phyloP scores from a whole-genome alignment of 2,113 vertebrate genomes.

The Arizona elegans region DNA sequence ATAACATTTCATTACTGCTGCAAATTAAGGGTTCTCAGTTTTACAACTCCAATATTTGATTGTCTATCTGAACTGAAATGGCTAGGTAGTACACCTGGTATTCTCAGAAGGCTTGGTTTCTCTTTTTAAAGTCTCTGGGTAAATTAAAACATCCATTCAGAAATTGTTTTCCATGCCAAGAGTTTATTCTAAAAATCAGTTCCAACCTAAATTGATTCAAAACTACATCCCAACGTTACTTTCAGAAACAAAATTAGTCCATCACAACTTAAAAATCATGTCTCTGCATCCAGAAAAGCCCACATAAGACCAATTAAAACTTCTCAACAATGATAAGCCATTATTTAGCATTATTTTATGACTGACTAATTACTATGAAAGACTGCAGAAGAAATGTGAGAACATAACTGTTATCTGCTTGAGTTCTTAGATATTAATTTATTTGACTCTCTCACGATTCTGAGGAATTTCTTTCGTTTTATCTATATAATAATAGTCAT shows the following conservation, averaged over 20 bases:
- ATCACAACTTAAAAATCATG: neutral
- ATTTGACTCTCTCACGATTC: slow-evolving; percentile 42
- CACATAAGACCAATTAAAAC: neutral
- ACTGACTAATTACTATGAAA: neutral
- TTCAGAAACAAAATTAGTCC: neutral
- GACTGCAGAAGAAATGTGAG: neutral
- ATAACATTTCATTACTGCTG: neutral
- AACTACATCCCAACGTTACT: neutral
- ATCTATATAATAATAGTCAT: slow-evolving; percentile 51
- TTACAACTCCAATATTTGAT: slow-evolving; percentile 15
- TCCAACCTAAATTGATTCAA: neutral
- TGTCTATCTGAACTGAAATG: neutral
- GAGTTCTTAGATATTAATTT: slow-evolving; percentile 40
- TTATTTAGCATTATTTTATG: slow-evolving; percentile 13
- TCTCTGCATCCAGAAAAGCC: neutral
- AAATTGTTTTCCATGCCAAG: neutral
- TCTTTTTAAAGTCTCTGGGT: slow-evolving; percentile 14
- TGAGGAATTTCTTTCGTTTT: slow-evolving; percentile 58
- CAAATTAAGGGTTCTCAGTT: neutral
- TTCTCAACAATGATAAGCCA: slow-evolving; percentile 18
- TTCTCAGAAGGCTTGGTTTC: neutral
- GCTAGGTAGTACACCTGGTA: neutral
- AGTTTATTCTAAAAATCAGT: neutral
- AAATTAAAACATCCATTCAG: slow-evolving; percentile 1
- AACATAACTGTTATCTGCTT: slow-evolving; percentile 43